A percentile compares a stretch with the other conserved stretches of the same genome.
These are phyloP conservation scores for Alectoris magna DNA, from an alignment of 2,797 vertebrate species.

Conservation along the genomic window DNA sequence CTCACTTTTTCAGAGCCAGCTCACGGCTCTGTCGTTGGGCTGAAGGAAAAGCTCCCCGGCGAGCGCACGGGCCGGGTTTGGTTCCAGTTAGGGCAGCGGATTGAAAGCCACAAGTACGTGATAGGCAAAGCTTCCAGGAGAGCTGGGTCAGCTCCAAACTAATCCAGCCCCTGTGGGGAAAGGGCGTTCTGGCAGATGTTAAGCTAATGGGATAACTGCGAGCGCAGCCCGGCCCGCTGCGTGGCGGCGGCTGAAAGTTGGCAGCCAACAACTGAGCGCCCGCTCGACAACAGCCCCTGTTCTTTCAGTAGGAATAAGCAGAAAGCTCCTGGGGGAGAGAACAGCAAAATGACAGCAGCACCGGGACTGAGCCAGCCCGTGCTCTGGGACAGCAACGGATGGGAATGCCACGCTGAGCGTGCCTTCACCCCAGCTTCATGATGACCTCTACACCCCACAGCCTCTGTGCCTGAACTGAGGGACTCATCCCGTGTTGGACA, in stretches of 20 bases:
- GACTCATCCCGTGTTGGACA: not conserved
- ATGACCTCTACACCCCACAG: not conserved
- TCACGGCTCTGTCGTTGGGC: not conserved
- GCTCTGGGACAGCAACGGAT: accelerated
- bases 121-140: not conserved
- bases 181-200: constrained; percentile 28
- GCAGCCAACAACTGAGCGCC: not conserved
- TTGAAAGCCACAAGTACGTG: constrained; percentile 5
- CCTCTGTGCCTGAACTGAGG: not conserved
- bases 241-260: not conserved
- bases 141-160: constrained; percentile 48
- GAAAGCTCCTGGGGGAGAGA: not conserved
- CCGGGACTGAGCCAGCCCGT: not conserved
- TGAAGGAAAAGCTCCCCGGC: not conserved
- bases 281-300: not conserved
- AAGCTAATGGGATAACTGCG: constrained; percentile 12
- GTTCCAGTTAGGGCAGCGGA: constrained; percentile 12
- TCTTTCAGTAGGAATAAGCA: not conserved
- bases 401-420: not conserved
- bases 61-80: not conserved
- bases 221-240: not conserved
- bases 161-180: constrained; percentile 40
- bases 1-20: not conserved
- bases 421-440: not conserved
- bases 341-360: not conserved